A percentile compares a stretch with the other conserved stretches of the same genome.
These are phyloP conservation scores for Pedicia rivosa DNA, from an alignment of 2,888 invertebrate species.

Conservation along the genomic window DNA sequence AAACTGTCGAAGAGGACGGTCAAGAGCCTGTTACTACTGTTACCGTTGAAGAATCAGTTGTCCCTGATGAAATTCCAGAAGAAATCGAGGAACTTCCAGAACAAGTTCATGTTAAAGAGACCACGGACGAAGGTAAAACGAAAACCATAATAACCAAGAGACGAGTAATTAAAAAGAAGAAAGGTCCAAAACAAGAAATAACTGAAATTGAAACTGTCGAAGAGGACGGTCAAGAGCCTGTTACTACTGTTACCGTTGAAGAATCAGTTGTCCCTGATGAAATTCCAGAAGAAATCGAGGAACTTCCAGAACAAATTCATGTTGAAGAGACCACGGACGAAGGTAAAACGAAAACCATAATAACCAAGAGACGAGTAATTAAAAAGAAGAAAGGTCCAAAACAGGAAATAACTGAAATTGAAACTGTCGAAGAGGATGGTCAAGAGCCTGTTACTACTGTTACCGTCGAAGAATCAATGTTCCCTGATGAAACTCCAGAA, in stretches of 20 bases:
- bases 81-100: constrained; percentile 22
- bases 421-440: constrained; percentile 26
- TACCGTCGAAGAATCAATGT: constrained; percentile 20
- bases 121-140: constrained; percentile 16
- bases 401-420: constrained; percentile 25
- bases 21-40: constrained; percentile 21
- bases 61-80: constrained; percentile 8
- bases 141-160: constrained; percentile 18
- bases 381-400: constrained; percentile 13
- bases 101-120: constrained; percentile 12
- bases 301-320: constrained; percentile 11
- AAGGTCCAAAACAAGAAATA: constrained; percentile 22
- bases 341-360: constrained; percentile 15
- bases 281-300: constrained; percentile 17
- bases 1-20: constrained; percentile 19
- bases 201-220: constrained; percentile 25
- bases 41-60: constrained; percentile 20
- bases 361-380: constrained; percentile 7
- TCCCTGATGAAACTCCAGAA: constrained; percentile 14
- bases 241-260: constrained; percentile 13
- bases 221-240: constrained; percentile 20
- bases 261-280: constrained; percentile 21
- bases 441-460: constrained; percentile 24
- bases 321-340: constrained; percentile 13
- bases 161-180: constrained; percentile 21